Base-by-base conservation (phyloP, 2,113 vertebrate genomes). In the Apaloderma vittatum region DNA sequence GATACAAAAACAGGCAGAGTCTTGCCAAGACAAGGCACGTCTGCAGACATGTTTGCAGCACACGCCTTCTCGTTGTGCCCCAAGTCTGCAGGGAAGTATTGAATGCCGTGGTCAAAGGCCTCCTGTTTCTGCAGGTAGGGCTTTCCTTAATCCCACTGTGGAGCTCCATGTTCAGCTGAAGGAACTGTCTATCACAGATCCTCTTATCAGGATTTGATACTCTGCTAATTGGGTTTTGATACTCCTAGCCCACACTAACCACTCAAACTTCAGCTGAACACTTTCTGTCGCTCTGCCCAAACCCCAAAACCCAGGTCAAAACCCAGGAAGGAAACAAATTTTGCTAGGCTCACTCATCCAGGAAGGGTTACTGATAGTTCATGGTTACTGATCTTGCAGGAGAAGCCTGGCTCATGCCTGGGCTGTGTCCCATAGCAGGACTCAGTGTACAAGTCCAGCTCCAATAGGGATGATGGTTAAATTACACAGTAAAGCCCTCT, bases 131-230 rank as follows among this genome's bases (percentile, higher is more conserved):
- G 26, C 43, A 76, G n/a, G 22, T n/a, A 45, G 17, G 22, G 30
- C 32, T 72, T 57, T 43, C 13, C 58, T 83, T 55, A 11, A 6
- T 8, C 8, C 13, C 8, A 20, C 6, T 0, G 0, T 12, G 12
- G 20, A 65, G 37, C 19, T 76, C 43, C 8, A 6, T 1, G 8
- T 27, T 54, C 55, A 65, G 36, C 62, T 90, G 58, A 79, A 88
- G 51, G 40, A 68, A 57, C 27, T 1, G 11, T 24, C 32, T 61
- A 29, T 12, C 52, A 75, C n/a, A 72, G 62, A 81, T 46, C 34
- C 61, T 49, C 4, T 40, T 40, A 40, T 40, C 8, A 40, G 40
- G 40, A 40, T 40, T 40, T 40, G 40, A 40, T 40, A 9, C 26
- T 17, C 72, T 79, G 34, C n/a, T 43, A 29, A 40, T 15, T 0